Base-by-base conservation (phyloP, 2,888 invertebrate species). In the Metacarcinus magister region DNA sequence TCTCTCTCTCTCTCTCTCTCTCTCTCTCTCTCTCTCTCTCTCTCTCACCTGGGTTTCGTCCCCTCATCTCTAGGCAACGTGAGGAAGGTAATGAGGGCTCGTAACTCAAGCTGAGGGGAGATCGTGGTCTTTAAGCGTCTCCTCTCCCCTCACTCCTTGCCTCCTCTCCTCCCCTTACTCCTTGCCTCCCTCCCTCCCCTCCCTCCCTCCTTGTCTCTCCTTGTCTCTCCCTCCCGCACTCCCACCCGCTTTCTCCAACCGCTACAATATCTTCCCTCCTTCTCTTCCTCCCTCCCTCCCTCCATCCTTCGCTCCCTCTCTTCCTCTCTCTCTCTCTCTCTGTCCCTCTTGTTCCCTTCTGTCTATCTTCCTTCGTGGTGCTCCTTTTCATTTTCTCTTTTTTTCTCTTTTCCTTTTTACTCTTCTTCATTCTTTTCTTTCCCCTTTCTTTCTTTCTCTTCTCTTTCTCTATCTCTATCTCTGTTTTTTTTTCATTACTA, bases 51-150 rank as follows among this genome's bases (percentile, higher is more conserved):
- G 54, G 54, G 92, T 92, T 54, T 28, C 28, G 82, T 82, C 94
- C 82, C 94, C 46, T 93, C 94, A 82, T 94, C 87, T 46, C 94
- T 44, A 75, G 94, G 13, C 93, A 13, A 93, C 82, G 93, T 93
- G 75, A 67, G 93, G 93, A 93, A 67, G 67, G 75, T 93, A 46
- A 94, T 94, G 94, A 94, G 94, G 94, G 82, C 16, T 46, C 46
- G 46, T 82, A 94, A 94, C 94, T 87, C 94, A 94, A 44, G 82
- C 67, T 23, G 94, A 94, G 94, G 94, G 94, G 94, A 94, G 94
- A 94, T 93, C 93, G 32, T 75, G 39, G 39, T 75, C 93, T 43
- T 93, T 93, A 93, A 67, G 93, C 19, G 93, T 23, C 93, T 46
- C 87, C 10, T 2, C 7, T 32, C 10, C 28, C 82, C 28, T 13